These are phyloP conservation scores for Erythrolamprus reginae DNA, from an alignment of 2,113 vertebrate species.

Conservation along the genomic window DNA sequence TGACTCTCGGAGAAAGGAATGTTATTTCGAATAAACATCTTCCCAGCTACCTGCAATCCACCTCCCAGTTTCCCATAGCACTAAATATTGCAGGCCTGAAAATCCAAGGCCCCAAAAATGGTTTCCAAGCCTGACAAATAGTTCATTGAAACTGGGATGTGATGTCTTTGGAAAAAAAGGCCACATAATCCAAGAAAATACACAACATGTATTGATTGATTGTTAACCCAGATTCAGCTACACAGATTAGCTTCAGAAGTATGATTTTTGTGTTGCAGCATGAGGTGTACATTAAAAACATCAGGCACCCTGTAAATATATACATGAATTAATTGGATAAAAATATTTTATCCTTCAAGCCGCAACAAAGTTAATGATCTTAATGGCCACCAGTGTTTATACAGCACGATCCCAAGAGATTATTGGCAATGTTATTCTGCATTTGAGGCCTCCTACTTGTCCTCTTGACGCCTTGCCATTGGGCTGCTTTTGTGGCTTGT, in stretches of 20 bases:
- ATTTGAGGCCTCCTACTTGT: conserved; percentile 13
- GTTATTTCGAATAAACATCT: too few relatives aligned
- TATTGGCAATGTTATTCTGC: conserved; percentile 14
- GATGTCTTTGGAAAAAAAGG: not conserved
- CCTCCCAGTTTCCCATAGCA: too few relatives aligned
- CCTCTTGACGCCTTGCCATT: conserved; percentile 39
- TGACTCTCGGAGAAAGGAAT: too few relatives aligned
- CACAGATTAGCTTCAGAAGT: not conserved
- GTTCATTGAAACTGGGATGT: not conserved
- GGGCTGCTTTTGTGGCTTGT: conserved; percentile 23
- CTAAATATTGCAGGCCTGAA: too few relatives aligned
- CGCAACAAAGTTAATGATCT: not conserved
- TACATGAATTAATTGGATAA: not conserved
- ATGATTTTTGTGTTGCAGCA: not conserved
- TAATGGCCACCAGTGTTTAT: conserved; percentile 19
- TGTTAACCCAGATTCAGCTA: rapidly evolving
- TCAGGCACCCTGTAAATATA: not conserved
- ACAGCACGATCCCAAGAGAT: not conserved
- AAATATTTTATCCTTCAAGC: conserved; percentile 22
- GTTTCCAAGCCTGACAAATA: not conserved
- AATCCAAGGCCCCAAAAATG: too few relatives aligned
- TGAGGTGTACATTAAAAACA: not conserved
- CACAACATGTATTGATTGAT: too few relatives aligned
- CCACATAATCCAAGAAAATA: too few relatives aligned
- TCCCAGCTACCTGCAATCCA: too few relatives aligned